Evolutionary conservation across 2,113 vertebrate species (phyloP), one percentile per base, ranked within the genome.

Genomic region (Mirza zaza): DNA sequence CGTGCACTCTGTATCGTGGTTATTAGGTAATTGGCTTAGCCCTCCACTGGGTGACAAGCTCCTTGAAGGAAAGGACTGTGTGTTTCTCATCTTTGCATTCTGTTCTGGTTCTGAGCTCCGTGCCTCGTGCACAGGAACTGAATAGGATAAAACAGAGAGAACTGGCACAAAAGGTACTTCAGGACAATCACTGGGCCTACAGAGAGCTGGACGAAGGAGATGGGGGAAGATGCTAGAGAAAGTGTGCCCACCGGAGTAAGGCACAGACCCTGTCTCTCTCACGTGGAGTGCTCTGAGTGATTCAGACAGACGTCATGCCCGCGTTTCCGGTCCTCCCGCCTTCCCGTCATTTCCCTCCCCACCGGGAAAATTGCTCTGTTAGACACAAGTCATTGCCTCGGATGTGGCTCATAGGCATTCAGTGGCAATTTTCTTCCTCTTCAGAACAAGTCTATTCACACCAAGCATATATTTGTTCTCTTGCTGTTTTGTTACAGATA

Each of bases 401-500:
- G 81, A 68, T 57, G 45, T 52, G 82, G 55, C 92, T 97, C 27
- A 15, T n/a, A 68, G 85, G 48, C 82, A 65, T 93, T 92, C 82
- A 91, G 12, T 73, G 36, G 48, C 86, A 17, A 55, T 90, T 79
- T 45, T 39, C 79, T 67, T 45, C 2, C 11, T 91, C 70, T 82
- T 95, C 88, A 45, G 73, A 96, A 85, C 80, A 97, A 92, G 90
- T 42, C 93, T 95, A 2, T 96, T 96, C 82, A 81, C 83, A 92
- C 94, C 68, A 80, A 83, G 55, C 79, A 45, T 59, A 3, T 88
- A 36, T 91, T 88, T 96, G 61, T 91, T 86, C 92, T 85, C 76
- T 82, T 2, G 0, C 87, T 27, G 42, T 77, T 87, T 90, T 87
- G 90, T 96, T 94, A 82, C 77, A 50, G 65, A 52, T 95, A 95